Evolutionary conservation across 2,797 vertebrate genomes (phyloP).

Genomic region (Platyrinchus mystaceus): DNA sequence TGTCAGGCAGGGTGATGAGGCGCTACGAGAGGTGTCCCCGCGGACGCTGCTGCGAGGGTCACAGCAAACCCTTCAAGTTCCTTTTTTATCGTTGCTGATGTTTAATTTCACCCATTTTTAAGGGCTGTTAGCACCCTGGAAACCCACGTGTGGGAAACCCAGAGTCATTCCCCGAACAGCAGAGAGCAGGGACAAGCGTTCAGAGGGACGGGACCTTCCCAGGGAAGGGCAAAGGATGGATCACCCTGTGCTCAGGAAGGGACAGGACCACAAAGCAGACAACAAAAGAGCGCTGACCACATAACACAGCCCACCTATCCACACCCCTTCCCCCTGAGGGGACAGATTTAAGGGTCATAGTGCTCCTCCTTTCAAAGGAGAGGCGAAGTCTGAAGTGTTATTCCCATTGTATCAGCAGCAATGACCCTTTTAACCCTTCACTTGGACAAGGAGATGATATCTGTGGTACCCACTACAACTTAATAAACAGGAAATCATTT

Average conservation of each 20-base stretch:
- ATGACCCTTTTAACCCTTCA: neutral
- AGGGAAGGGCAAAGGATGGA: neutral
- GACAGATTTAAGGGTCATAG: neutral
- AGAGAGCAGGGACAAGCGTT: fast-evolving
- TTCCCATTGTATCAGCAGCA: neutral
- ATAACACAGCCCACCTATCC: neutral
- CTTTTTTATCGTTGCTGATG: neutral
- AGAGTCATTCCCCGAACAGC: neutral
- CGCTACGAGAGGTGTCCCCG: fast-evolving
- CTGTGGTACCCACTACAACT: neutral
- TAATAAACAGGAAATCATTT: neutral
- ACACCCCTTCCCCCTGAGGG: neutral
- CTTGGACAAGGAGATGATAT: neutral
- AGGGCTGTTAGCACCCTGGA: neutral
- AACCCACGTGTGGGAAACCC: neutral
- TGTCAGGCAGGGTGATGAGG: neutral
- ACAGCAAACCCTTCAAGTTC: neutral
- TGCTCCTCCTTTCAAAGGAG: neutral
- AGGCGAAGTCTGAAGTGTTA: neutral
- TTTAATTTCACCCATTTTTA: neutral
- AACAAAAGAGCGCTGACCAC: neutral
- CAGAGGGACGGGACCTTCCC: neutral
- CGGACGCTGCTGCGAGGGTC: neutral
- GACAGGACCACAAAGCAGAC: neutral
- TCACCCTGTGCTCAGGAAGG: neutral